These are phyloP conservation scores for Drosophila santomea DNA, from an alignment of 1,140 invertebrate genomes.

Conservation along the genomic window DNA sequence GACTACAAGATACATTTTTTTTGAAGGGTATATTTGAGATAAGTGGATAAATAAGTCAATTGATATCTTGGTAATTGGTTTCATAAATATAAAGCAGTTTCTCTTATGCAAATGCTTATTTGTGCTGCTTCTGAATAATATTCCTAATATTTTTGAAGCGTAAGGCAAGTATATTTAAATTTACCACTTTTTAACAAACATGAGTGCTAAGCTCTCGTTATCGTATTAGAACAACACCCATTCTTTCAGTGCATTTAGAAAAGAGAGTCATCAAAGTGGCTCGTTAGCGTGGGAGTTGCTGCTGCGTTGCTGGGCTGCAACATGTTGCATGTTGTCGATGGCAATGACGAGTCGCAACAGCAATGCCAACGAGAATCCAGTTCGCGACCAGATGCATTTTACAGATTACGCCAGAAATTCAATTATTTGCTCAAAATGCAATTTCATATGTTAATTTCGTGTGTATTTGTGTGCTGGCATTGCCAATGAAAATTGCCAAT, in stretches of 20 bases:
- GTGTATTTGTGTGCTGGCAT: conserved; percentile 25
- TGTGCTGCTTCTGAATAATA: too few relatives aligned
- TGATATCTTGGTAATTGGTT: too few relatives aligned
- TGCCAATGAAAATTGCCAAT: conserved; percentile 20
- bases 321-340: conserved; percentile 53
- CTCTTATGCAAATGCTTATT: too few relatives aligned
- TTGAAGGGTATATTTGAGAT: not conserved
- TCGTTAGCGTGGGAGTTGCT: conserved; percentile 49
- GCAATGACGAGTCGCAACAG: conserved; percentile 23
- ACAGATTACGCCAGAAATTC: conserved; percentile 76
- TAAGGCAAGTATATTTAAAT: not conserved
- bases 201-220: not conserved
- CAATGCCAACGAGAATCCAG: conserved; percentile 22
- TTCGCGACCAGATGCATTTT: conserved; percentile 57
- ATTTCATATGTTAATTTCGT: conserved; percentile 78
- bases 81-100: too few relatives aligned
- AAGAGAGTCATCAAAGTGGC: conserved; percentile 46
- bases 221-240: not conserved
- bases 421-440: conserved; percentile 80
- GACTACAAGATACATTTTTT: too few relatives aligned
- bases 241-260: conserved; percentile 9
- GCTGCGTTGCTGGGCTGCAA: conserved; percentile 22
- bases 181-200: not conserved
- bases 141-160: not conserved
- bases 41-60: not conserved